Percentiles rank a stretch among this genome's conserved stretches.
Evolutionary conservation across 1,140 invertebrate genomes (phyloP).

Genomic region (Drosophila persimilis): DNA sequence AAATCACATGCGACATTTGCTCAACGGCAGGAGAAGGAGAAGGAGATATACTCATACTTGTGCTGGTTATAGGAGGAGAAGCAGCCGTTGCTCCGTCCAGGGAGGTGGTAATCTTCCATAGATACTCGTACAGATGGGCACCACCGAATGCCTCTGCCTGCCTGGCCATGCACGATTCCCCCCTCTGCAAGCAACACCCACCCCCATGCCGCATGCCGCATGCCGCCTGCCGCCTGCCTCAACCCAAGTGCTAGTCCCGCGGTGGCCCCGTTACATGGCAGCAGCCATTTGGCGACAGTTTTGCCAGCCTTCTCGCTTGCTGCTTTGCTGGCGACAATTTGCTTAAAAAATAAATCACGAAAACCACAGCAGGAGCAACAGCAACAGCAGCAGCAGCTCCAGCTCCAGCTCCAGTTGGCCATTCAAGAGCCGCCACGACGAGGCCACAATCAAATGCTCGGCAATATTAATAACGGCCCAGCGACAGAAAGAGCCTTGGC

Average conservation of each 20-base stretch:
- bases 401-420: background rate
- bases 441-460: conserved; percentile 59
- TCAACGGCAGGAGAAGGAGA: conserved; percentile 34
- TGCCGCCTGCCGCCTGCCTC: background rate
- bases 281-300: conserved; percentile 64
- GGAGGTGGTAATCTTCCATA: conserved; percentile 65
- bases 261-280: conserved; percentile 69
- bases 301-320: conserved; percentile 25
- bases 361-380: conserved; percentile 17
- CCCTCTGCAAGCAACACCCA: conserved; percentile 14
- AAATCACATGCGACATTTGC: conserved; percentile 78
- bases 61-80: background rate
- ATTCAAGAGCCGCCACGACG: conserved; percentile 25
- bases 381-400: too few species aligned
- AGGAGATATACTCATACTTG: too few species aligned
- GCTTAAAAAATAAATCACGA: conserved; percentile 81
- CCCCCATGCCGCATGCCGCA: background rate
- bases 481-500: background rate
- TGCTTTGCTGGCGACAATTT: conserved; percentile 66
- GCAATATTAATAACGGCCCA: conserved; percentile 63
- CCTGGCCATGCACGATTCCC: conserved; percentile 60
- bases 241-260: conserved; percentile 35
- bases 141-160: conserved; percentile 15
- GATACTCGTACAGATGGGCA: conserved; percentile 47
- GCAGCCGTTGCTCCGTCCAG: conserved; percentile 31